phyloP scores from a whole-genome alignment of 2,797 vertebrate species.

The Takifugu rubripes region DNA sequence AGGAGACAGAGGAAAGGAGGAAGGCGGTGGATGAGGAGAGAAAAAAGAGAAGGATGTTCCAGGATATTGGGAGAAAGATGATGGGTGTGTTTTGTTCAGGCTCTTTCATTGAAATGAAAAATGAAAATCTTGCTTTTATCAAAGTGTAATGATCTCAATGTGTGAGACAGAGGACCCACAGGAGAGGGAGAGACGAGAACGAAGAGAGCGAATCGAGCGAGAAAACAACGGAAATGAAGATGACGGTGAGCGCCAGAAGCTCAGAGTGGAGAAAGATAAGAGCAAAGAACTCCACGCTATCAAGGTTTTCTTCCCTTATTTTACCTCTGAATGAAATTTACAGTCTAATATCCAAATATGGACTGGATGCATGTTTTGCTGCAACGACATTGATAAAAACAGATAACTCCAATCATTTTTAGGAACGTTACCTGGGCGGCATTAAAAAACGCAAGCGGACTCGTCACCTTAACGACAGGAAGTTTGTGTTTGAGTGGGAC shows the following conservation, averaged over 20 bases:
- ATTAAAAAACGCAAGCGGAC: constrained; percentile 94
- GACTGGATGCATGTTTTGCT: neutral
- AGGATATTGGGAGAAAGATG: constrained; percentile 96
- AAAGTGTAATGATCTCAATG: neutral
- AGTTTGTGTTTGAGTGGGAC: constrained; percentile 99
- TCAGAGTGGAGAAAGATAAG: constrained; percentile 97
- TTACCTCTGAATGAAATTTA: neutral
- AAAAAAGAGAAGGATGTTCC: constrained; percentile 92
- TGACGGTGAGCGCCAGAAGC: constrained; percentile 91
- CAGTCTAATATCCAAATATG: accelerated
- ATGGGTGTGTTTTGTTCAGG: constrained; percentile 72
- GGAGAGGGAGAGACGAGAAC: constrained; percentile 90
- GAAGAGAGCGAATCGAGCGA: constrained; percentile 91
- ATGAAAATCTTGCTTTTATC: neutral
- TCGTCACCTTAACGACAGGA: constrained; percentile 94
- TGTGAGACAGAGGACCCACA: constrained; percentile 89
- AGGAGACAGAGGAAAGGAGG: constrained; percentile 85
- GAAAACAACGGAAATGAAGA: constrained; percentile 95
- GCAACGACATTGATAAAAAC: neutral
- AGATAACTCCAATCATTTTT: constrained; percentile 2
- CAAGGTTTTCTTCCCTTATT: constrained; percentile 74
- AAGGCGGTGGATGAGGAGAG: constrained; percentile 87
- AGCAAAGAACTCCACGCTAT: constrained; percentile 94
- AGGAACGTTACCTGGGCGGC: constrained; percentile 95
- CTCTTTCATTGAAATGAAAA: neutral